phyloP scores from a whole-genome alignment of 1,140 invertebrate genomes.

The Bombus fervidus region DNA sequence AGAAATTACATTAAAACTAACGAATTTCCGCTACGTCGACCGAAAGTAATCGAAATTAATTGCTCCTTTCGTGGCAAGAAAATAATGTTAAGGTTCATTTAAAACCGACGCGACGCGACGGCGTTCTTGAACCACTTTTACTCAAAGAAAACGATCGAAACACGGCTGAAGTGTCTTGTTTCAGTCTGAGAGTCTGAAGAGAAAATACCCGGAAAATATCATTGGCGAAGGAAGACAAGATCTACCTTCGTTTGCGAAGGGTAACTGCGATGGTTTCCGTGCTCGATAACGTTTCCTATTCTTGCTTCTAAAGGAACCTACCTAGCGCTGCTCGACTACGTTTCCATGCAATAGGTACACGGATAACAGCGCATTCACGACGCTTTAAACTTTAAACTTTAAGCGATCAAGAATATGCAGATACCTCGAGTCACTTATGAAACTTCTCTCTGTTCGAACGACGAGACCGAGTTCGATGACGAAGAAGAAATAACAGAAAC shows the following conservation, averaged over 20 bases:
- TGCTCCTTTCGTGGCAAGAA: not conserved
- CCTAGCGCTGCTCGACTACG: not conserved
- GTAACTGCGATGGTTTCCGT: constrained; percentile 57
- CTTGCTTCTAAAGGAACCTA: constrained; percentile 3
- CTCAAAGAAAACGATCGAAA: constrained; percentile 17
- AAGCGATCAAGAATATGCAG: constrained; percentile 15
- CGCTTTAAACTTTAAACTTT: not conserved
- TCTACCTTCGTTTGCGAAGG: constrained; percentile 60
- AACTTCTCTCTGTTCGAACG: constrained; percentile 25
- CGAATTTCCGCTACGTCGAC: not conserved
- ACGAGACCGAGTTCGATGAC: constrained; percentile 4
- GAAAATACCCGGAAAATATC: constrained; percentile 45
- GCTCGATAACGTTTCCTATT: constrained; percentile 62
- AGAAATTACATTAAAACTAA: constrained; percentile 6
- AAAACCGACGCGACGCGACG: not conserved
- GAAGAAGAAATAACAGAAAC: constrained; percentile 29
- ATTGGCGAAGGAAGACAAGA: constrained; percentile 51
- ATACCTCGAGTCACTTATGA: constrained; percentile 43
- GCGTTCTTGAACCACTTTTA: not conserved
- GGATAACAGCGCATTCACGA: not conserved
- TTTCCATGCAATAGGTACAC: not conserved
- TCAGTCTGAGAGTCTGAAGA: not conserved
- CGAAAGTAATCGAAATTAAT: constrained; percentile 11
- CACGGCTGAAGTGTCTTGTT: not conserved
- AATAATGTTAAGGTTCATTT: not conserved